Conservation (phyloP, 2,113 vertebrate species). For the Arothron firmamentum region DNA sequence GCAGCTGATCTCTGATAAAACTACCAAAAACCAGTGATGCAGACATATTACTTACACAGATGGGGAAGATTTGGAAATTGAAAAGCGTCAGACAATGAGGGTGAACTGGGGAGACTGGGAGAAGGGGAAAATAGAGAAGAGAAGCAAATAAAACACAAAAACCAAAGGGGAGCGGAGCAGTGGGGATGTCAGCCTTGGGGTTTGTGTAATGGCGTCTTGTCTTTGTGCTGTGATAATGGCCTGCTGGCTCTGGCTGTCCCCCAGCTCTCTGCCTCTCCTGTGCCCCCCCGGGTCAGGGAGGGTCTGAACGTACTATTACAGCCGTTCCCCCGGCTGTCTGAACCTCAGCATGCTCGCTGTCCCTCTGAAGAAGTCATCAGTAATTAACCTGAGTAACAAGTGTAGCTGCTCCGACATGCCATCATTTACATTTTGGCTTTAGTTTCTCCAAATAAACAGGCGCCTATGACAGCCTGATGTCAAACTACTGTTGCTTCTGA, state of each 20-base stretch:
- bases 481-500: too few relatives aligned
- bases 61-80: slow-evolving; percentile 21
- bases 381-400: too few relatives aligned
- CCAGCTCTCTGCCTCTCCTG: slow-evolving; percentile 14
- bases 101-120: slow-evolving; percentile 15
- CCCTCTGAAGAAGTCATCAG: too few relatives aligned
- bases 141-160: slow-evolving; percentile 17
- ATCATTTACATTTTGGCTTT: too few relatives aligned
- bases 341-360: slow-evolving; percentile 4
- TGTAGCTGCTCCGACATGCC: too few relatives aligned
- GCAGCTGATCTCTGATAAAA: slow-evolving; percentile 37
- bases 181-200: slow-evolving; percentile 32
- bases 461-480: too few relatives aligned
- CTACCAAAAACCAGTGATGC: slow-evolving; percentile 29
- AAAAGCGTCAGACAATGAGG: slow-evolving; percentile 47
- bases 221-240: slow-evolving; percentile 49
- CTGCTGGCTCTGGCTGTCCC: slow-evolving; percentile 48
- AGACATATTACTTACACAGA: neutral
- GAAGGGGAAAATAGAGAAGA: slow-evolving; percentile 4
- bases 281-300: slow-evolving; percentile 35
- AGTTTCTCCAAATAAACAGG: too few relatives aligned
- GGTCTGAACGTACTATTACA: slow-evolving; percentile 38
- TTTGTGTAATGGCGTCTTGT: slow-evolving; percentile 44
- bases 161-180: slow-evolving; percentile 25
- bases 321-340: slow-evolving; percentile 15